Evolutionary conservation across 2,797 vertebrate genomes (phyloP).

Genomic region (Acanthiza pusilla): DNA sequence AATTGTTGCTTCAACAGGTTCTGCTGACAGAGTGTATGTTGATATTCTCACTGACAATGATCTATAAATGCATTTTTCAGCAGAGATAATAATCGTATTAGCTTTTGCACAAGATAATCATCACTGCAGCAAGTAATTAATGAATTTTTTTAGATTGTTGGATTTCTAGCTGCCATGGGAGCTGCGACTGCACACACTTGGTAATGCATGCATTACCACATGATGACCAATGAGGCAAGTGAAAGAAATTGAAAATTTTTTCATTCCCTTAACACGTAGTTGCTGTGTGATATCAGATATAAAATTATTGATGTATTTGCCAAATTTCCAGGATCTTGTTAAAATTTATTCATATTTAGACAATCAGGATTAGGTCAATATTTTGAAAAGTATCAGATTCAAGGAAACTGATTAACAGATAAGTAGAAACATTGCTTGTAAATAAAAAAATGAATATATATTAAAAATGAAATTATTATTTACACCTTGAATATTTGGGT

Average conservation of each 20-base stretch:
- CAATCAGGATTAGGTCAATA: constrained; percentile 50
- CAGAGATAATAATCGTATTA: constrained; percentile 43
- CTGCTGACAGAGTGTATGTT: background rate
- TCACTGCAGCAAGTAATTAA: constrained; percentile 14
- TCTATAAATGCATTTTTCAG: constrained; percentile 45
- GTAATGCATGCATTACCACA: constrained; percentile 48
- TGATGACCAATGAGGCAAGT: constrained; percentile 70
- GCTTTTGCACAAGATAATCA: constrained; percentile 47
- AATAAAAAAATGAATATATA: constrained; percentile 39
- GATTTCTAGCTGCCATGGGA: constrained; percentile 59
- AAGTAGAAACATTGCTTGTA: constrained; percentile 17
- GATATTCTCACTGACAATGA: background rate
- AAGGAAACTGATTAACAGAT: constrained; percentile 38
- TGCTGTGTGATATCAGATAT: constrained; percentile 64
- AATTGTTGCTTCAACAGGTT: constrained; percentile 58
- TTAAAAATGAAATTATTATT: constrained; percentile 47
- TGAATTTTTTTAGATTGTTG: constrained; percentile 58
- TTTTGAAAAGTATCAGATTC: constrained; percentile 53
- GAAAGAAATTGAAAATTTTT: constrained; percentile 45
- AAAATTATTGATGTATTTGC: constrained; percentile 58
- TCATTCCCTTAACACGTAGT: constrained; percentile 50
- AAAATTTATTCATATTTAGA: constrained; percentile 65
- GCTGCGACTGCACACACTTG: background rate
- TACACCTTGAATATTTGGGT: constrained; percentile 22
- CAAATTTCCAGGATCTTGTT: constrained; percentile 63